Base-by-base conservation (phyloP, 2,888 invertebrate genomes). In the Nesidiocoris tenuis region DNA sequence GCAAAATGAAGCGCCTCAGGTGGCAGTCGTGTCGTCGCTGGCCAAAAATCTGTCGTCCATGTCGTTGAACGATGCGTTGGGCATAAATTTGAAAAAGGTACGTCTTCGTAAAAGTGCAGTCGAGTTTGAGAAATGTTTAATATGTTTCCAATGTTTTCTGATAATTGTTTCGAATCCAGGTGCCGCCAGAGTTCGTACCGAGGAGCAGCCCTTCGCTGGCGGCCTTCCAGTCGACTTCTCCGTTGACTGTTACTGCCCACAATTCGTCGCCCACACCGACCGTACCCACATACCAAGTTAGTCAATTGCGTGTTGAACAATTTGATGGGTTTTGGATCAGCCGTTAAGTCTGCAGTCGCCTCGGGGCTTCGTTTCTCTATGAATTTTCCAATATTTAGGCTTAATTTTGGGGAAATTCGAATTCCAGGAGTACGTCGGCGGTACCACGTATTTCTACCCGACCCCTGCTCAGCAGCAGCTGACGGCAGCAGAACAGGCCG, bases 381-480 rank as follows among this genome's bases (percentile, higher is more conserved):
- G 55, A 55, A 16, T 55, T 9, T 55, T 16, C 16, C 12, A n/a
- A n/a, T n/a, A n/a, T n/a, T n/a, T n/a, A n/a, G 12, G 39, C 12
- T 39, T 39, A 3, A 39, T 39, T 39, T 3, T 39, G 12, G 39
- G 3, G 39, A 39, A 39, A 18, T 18, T 5, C n/a, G 3, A 5
- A 18, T 24, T 61, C 72, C 86, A 94, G 90, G 94, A 94, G 85
- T 94, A 93, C 86, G 94, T 94, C 78, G 95, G 95, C 75, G 96
- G 96, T 23, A 96, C 96, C 17, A 96, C 96, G 66, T 97, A 96
- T 84, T 97, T 96, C 85, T 97, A 95, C 84, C 88, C 91, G 55
- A 89, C 91, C 77, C 59, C 61, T 7, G 59, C 67, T 16, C 57
- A 55, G 2, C 64, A 65, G 18, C 75, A 16, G 57, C 22, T 39